Conservation (phyloP, 2,888 invertebrate genomes). For the Microctonus hyperodae region DNA sequence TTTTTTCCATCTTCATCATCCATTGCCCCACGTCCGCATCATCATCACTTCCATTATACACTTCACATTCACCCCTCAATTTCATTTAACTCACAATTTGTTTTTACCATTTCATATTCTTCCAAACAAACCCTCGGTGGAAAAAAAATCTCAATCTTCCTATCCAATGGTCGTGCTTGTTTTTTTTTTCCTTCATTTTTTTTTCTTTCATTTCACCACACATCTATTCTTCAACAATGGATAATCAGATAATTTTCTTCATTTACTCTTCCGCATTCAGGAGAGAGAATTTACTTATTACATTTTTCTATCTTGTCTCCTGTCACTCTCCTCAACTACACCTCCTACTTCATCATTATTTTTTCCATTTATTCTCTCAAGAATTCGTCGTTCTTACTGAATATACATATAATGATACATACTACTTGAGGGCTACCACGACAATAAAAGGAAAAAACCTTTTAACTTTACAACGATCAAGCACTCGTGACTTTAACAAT, state of each 20-base stretch:
- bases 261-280: conserved; percentile 6
- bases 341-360: not conserved
- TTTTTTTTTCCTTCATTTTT: not conserved
- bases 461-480: conserved; percentile 4
- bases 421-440: not conserved
- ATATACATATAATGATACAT: not conserved
- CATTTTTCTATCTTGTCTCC: not conserved
- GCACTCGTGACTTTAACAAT: conserved; percentile 1
- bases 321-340: not conserved
- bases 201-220: not conserved
- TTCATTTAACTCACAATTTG: not conserved
- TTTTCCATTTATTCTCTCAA: not conserved
- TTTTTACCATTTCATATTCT: not conserved
- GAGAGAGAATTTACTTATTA: not conserved
- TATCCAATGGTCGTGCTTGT: not conserved
- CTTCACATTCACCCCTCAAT: not conserved
- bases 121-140: not conserved
- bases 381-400: not conserved
- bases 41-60: not conserved
- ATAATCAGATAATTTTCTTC: conserved; percentile 17
- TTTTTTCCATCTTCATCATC: not conserved
- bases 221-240: not conserved
- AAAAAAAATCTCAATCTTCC: not conserved
- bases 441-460: not conserved
- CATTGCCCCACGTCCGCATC: not conserved